Evolutionary conservation across 2,113 vertebrate species (phyloP).

Genomic region (Amblyopsis rosae): DNA sequence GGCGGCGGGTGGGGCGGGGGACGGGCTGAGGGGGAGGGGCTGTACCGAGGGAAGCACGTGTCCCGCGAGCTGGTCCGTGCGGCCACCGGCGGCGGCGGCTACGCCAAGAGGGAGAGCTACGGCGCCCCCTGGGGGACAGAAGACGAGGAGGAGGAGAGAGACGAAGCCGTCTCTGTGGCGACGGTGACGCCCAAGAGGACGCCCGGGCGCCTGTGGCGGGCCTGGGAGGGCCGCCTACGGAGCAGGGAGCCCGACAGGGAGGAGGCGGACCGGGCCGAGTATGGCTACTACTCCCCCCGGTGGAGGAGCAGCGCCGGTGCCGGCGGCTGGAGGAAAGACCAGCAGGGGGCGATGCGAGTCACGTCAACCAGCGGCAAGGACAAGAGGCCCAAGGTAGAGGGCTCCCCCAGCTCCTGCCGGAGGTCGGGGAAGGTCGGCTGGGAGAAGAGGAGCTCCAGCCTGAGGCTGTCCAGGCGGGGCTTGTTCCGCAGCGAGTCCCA

Average conservation of each 20-base stretch:
- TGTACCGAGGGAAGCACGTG: constrained; percentile 80
- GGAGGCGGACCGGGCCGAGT: constrained; percentile 64
- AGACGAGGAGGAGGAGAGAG: constrained; percentile 37
- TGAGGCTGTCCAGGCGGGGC: constrained; percentile 69
- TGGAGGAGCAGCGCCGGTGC: constrained; percentile 49
- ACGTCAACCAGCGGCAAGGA: constrained; percentile 47
- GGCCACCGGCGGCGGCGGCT: constrained; percentile 74
- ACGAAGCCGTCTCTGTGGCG: not conserved
- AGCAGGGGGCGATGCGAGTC: constrained; percentile 46
- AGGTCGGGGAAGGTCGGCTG: constrained; percentile 65
- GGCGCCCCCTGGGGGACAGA: constrained; percentile 64
- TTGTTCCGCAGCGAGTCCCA: constrained; percentile 79
- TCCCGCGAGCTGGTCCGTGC: constrained; percentile 79
- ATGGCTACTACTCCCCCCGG: constrained; percentile 56
- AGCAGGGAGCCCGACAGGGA: constrained; percentile 69
- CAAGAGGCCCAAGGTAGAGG: constrained; percentile 62
- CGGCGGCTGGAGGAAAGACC: constrained; percentile 62
- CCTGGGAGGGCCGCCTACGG: constrained; percentile 71
- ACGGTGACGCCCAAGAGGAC: constrained; percentile 47
- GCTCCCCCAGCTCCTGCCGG: constrained; percentile 60
- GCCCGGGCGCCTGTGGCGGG: constrained; percentile 71
- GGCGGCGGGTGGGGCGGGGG: constrained; percentile 57
- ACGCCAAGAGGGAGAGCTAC: constrained; percentile 63
- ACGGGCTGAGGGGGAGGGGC: constrained; percentile 67
- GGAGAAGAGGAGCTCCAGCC: constrained; percentile 70